Evolutionary conservation across 53 echinoderm and acorn worm species (phyloP).

Genomic region (Apostichopus leukothele): DNA sequence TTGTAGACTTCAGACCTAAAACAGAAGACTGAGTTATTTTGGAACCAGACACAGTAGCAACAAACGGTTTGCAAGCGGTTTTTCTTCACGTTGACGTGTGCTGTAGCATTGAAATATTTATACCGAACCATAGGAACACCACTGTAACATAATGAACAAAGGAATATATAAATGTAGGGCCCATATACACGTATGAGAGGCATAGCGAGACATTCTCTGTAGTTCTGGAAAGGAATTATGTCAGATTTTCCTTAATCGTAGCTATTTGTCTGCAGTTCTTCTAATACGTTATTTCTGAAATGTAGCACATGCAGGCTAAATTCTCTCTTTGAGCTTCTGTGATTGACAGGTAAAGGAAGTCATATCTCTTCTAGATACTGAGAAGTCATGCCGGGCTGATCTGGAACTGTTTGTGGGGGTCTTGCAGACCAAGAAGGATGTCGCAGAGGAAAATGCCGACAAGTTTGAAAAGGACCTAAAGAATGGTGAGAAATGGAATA

Average conservation of each 20-base stretch:
- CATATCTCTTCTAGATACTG: slow-evolving; percentile 71
- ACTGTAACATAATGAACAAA: too few species aligned
- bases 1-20: too few species aligned
- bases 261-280: background rate
- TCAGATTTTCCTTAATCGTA: background rate
- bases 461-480: slow-evolving; percentile 78
- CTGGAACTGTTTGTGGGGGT: slow-evolving; percentile 98
- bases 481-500: slow-evolving; percentile 64
- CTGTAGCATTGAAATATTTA: too few species aligned
- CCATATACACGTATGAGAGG: too few species aligned
- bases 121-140: too few species aligned
- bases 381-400: slow-evolving; percentile 84
- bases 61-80: too few species aligned
- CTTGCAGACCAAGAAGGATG: slow-evolving; percentile 84
- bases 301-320: background rate
- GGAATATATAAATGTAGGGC: too few species aligned
- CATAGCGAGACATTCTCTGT: too few species aligned
- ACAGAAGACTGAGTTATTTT: too few species aligned
- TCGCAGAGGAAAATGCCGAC: slow-evolving; percentile 86
- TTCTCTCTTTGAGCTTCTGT: background rate
- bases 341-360: slow-evolving; percentile 55
- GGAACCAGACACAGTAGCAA: too few species aligned
- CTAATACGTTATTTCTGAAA: background rate
- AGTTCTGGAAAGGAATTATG: too few species aligned
- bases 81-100: too few species aligned